A percentile compares a stretch with the other conserved stretches of the same genome.
Conservation (phyloP, 2,113 vertebrate species). For the Capreolus pygargus region DNA sequence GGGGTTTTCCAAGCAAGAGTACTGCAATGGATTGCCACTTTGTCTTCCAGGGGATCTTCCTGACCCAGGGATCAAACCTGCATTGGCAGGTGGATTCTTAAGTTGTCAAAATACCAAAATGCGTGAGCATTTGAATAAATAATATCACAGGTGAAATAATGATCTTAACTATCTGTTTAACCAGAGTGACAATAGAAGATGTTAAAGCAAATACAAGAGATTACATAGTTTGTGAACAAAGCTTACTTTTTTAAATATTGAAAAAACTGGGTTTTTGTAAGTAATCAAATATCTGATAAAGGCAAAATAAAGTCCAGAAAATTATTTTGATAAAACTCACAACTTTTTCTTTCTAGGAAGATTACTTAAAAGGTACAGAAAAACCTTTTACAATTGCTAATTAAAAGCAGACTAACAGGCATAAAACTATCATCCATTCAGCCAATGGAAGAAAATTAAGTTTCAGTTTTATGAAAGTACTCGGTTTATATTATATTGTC, state of each 20-base stretch:
- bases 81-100: neutral
- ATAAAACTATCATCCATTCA: neutral
- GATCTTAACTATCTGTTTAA: neutral
- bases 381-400: neutral
- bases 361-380: neutral
- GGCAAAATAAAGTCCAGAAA: neutral
- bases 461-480: neutral
- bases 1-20: neutral
- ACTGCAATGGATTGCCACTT: neutral
- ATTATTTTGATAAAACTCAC: neutral
- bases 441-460: neutral
- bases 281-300: neutral
- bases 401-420: neutral
- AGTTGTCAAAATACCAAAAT: neutral
- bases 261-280: neutral
- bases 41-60: neutral
- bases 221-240: neutral
- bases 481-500: fast-evolving
- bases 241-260: neutral
- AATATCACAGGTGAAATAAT: neutral
- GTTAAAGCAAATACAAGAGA: neutral
- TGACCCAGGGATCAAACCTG: neutral
- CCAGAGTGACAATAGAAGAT: neutral
- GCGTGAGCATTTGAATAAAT: neutral
- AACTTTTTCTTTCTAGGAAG: neutral